These are phyloP conservation scores for Sebastes melanostomus DNA, from an alignment of 2,797 vertebrate genomes.

Conservation along the genomic window DNA sequence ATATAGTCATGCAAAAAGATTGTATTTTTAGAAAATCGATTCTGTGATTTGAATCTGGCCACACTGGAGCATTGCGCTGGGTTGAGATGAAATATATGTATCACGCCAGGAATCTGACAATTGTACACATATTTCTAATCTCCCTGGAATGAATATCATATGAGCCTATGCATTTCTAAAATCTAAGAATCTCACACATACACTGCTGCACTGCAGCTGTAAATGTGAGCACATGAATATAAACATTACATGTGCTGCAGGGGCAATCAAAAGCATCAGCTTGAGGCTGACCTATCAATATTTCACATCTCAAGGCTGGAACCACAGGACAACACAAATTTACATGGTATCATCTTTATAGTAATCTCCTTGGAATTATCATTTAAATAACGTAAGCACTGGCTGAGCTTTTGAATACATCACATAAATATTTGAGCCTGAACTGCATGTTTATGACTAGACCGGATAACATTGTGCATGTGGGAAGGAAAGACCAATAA, in stretches of 20 bases:
- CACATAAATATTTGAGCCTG: conserved; percentile 56
- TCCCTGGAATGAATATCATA: conserved; percentile 45
- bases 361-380: conserved; percentile 71
- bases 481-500: not conserved
- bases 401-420: conserved; percentile 47
- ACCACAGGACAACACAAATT: conserved; percentile 50
- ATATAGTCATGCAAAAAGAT: not conserved
- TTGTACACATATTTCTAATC: conserved; percentile 43
- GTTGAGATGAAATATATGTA: conserved; percentile 3
- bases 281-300: conserved; percentile 69
- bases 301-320: conserved; percentile 70
- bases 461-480: not conserved
- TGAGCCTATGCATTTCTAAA: conserved; percentile 33
- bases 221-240: conserved; percentile 67
- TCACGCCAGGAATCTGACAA: conserved; percentile 22
- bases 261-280: conserved; percentile 57
- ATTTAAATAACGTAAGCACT: conserved; percentile 69
- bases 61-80: not conserved
- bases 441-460: conserved; percentile 41
- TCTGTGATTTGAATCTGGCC: not conserved
- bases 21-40: not conserved
- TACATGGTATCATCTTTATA: conserved; percentile 60
- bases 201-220: conserved; percentile 21
- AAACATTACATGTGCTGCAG: conserved; percentile 53
- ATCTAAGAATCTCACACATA: conserved; percentile 41